Evolutionary conservation across 1,140 invertebrate species (phyloP).

Genomic region (Drosophila carrolli): DNA sequence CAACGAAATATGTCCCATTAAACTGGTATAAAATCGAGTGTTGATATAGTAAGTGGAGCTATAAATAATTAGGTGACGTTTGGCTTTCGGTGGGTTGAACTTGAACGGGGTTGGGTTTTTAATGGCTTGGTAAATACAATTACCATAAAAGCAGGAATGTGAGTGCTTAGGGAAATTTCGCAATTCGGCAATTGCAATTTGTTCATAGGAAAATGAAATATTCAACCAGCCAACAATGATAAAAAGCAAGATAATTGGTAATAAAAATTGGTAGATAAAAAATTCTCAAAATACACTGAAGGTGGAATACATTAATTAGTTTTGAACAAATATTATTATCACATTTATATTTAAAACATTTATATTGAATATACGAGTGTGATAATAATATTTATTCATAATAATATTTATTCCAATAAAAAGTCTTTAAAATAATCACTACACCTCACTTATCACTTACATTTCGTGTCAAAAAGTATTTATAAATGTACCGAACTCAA

Average conservation of each 20-base stretch:
- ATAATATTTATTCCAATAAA: too few relatives aligned
- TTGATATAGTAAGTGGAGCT: conserved; percentile 5
- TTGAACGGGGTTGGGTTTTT: conserved; percentile 21
- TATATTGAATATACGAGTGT: too few relatives aligned
- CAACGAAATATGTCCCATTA: neutral
- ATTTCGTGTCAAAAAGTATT: neutral
- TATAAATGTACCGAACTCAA: neutral
- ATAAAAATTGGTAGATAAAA: neutral
- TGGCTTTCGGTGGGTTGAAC: conserved; percentile 14
- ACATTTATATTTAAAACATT: too few relatives aligned
- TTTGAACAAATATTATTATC: too few relatives aligned
- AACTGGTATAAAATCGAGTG: neutral
- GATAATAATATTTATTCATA: too few relatives aligned
- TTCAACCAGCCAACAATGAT: neutral
- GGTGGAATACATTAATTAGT: neutral
- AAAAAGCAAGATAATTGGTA: neutral
- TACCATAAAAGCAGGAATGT: neutral
- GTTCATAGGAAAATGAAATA: neutral
- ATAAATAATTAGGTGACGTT: conserved; percentile 12
- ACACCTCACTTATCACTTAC: neutral
- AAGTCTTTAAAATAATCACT: too few relatives aligned
- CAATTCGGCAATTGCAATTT: neutral
- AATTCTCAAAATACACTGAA: too few relatives aligned
- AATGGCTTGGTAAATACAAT: conserved; percentile 4
- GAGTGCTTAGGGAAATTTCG: neutral